A percentile compares a stretch with the other conserved stretches of the same genome.
These are phyloP conservation scores for Spondyliosoma cantharus DNA, from an alignment of 2,797 vertebrate genomes.

Conservation along the genomic window DNA sequence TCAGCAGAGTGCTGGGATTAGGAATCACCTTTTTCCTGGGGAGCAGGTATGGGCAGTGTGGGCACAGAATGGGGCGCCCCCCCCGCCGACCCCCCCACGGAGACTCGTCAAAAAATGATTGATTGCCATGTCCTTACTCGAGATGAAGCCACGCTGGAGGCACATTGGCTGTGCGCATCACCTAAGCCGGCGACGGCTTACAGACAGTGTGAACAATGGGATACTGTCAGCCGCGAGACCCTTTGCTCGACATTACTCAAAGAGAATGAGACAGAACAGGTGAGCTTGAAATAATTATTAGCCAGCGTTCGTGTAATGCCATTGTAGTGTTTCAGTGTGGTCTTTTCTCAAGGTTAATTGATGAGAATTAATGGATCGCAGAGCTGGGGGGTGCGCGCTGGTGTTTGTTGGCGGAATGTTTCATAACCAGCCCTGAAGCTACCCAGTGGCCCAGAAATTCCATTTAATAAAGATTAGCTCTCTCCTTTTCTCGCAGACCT, in stretches of 20 bases:
- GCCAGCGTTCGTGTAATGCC: slow-evolving; percentile 28
- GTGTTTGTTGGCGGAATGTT: slow-evolving; percentile 72
- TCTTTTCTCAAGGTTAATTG: slow-evolving; percentile 78
- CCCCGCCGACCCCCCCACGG: slow-evolving; percentile 16
- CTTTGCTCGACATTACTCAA: slow-evolving; percentile 45
- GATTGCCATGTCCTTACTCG: slow-evolving; percentile 60
- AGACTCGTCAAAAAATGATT: slow-evolving; percentile 67
- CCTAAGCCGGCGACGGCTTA: slow-evolving; percentile 38
- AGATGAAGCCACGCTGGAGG: slow-evolving; percentile 59
- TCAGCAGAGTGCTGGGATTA: slow-evolving; percentile 53
- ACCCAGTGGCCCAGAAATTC: slow-evolving; percentile 83
- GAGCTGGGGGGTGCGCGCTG: slow-evolving; percentile 30
- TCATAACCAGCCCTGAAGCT: slow-evolving; percentile 77
- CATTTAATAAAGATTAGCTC: slow-evolving; percentile 87
- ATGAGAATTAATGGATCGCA: slow-evolving; percentile 73
- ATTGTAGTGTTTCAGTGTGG: slow-evolving; percentile 49
- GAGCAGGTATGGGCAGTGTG: slow-evolving; percentile 28
- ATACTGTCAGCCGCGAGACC: slow-evolving; percentile 46
- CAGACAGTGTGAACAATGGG: slow-evolving; percentile 58
- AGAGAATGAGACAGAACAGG: slow-evolving; percentile 59
- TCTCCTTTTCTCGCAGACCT: slow-evolving; percentile 75
- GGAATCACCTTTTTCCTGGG: slow-evolving; percentile 47
- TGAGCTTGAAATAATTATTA: slow-evolving; percentile 64
- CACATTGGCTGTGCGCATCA: slow-evolving; percentile 23
- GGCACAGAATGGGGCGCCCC: slow-evolving; percentile 13